Evolutionary conservation across 2,797 vertebrate species (phyloP).

Genomic region (Hydrocynus forskahlii): DNA sequence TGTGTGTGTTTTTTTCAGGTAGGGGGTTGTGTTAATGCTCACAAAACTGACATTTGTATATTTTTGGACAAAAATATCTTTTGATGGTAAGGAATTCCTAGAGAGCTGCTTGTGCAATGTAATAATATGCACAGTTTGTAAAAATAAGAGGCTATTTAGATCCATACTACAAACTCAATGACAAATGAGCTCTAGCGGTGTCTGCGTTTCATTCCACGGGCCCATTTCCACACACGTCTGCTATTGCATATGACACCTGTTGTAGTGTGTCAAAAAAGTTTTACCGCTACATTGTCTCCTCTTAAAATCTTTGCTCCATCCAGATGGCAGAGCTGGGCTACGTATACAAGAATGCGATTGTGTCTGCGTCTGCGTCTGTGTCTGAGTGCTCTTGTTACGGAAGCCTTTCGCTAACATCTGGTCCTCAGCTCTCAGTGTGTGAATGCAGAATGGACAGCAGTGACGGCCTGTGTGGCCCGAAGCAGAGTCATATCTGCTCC

Average conservation of each 20-base stretch:
- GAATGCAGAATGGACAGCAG: slow-evolving; percentile 31
- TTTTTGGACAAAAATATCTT: not conserved
- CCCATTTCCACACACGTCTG: not conserved
- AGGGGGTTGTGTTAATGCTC: not conserved
- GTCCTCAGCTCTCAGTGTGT: slow-evolving; percentile 42
- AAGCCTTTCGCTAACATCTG: slow-evolving; percentile 52
- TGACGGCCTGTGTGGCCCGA: slow-evolving; percentile 49
- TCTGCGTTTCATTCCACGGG: not conserved
- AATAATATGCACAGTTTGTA: not conserved
- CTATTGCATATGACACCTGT: slow-evolving; percentile 10
- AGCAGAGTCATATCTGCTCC: slow-evolving; percentile 16
- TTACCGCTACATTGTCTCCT: slow-evolving; percentile 8
- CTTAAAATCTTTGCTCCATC: slow-evolving; percentile 43
- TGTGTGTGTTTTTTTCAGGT: not conserved
- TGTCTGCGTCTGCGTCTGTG: not conserved
- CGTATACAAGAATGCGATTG: slow-evolving; percentile 38
- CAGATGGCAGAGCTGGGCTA: slow-evolving; percentile 59
- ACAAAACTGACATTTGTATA: not conserved
- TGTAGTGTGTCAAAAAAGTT: slow-evolving; percentile 29
- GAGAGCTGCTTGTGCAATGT: not conserved
- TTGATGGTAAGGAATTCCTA: not conserved
- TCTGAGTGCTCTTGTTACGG: slow-evolving; percentile 40
- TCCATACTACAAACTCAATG: not conserved
- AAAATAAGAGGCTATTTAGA: not conserved
- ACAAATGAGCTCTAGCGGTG: not conserved